Evolutionary conservation across 1,140 invertebrate species (phyloP).

Genomic region (Tetragnatha versicolor): DNA sequence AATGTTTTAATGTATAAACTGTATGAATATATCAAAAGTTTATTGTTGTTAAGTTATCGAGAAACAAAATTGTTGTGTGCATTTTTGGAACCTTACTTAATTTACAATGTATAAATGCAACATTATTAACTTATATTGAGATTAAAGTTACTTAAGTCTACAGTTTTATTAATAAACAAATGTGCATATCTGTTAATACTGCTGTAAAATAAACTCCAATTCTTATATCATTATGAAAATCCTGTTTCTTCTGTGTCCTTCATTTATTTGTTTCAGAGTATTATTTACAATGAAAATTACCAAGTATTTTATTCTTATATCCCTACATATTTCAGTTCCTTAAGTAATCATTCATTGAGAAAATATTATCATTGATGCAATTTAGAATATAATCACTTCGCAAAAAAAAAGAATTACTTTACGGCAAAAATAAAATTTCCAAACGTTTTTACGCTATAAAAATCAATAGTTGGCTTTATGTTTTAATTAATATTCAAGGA

Average conservation of each 20-base stretch:
- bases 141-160: conserved; percentile 44
- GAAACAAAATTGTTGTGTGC: conserved; percentile 35
- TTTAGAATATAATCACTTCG: too few species aligned
- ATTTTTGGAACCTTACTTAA: conserved; percentile 41
- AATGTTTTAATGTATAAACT: conserved; percentile 47
- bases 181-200: conserved; percentile 55
- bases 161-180: conserved; percentile 46
- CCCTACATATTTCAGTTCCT: too few species aligned
- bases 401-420: too few species aligned
- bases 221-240: conserved; percentile 53
- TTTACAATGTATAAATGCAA: conserved; percentile 39
- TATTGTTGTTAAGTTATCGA: conserved; percentile 43
- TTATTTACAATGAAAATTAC: too few species aligned
- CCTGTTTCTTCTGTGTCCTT: background rate
- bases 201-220: conserved; percentile 54
- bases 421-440: too few species aligned
- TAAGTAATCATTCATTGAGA: too few species aligned
- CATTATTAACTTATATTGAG: conserved; percentile 33
- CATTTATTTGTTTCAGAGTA: too few species aligned
- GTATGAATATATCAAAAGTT: conserved; percentile 51
- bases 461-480: too few species aligned
- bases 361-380: too few species aligned
- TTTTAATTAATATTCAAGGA: too few species aligned
- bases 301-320: too few species aligned
- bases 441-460: too few species aligned